Percentiles rank a stretch among this genome's conserved stretches.
phyloP scores from a whole-genome alignment of 2,113 vertebrate genomes.

The Siniperca knerii region DNA sequence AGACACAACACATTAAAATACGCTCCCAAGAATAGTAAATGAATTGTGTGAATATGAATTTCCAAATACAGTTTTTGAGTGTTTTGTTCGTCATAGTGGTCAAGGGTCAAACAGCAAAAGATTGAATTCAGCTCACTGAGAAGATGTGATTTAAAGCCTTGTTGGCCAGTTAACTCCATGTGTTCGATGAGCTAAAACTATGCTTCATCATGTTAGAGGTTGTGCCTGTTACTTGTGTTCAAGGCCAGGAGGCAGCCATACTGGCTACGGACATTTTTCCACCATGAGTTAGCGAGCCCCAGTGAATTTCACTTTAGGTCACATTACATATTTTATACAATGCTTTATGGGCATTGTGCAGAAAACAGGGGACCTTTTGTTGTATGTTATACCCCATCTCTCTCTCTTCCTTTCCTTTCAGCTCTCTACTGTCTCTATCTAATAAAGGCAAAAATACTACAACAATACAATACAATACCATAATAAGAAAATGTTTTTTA shows the following conservation, averaged over 20 bases:
- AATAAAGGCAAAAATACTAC: background rate
- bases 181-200: background rate
- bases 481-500: too few relatives aligned
- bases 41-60: background rate
- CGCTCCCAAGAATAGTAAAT: background rate
- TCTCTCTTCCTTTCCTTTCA: background rate
- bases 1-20: background rate
- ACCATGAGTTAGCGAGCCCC: background rate
- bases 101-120: slow-evolving; percentile 16
- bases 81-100: background rate
- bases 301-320: slow-evolving; percentile 3
- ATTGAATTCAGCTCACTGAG: slow-evolving; percentile 9
- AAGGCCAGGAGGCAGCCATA: background rate
- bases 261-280: background rate
- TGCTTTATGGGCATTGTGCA: background rate
- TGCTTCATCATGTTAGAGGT: slow-evolving; percentile 18
- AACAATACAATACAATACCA: too few relatives aligned
- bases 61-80: background rate
- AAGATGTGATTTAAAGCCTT: slow-evolving; percentile 40
- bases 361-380: background rate
- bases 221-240: background rate
- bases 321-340: background rate
- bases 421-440: background rate
- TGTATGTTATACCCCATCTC: too few relatives aligned
- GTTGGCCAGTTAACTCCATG: background rate